Evolutionary conservation across 2,888 invertebrate species (phyloP).

Genomic region (Platycnemis pennipes): DNA sequence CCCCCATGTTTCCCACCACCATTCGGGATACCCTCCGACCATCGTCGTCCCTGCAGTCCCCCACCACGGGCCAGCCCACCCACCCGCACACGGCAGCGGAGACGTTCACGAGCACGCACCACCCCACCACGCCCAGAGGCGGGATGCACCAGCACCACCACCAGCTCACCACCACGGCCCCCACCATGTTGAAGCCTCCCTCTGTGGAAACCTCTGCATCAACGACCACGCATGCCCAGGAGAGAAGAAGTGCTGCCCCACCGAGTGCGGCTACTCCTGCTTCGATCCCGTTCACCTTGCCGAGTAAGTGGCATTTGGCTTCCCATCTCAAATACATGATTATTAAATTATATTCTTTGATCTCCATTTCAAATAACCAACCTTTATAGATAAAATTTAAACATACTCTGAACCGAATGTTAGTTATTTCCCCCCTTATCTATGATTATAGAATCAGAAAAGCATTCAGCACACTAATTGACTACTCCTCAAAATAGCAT

Average conservation of each 20-base stretch:
- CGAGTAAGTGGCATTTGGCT: neutral
- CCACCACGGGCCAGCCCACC: neutral
- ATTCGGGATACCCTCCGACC: no score
- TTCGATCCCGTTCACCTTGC: constrained; percentile 71
- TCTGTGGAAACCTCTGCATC: constrained; percentile 73
- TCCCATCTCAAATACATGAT: no score
- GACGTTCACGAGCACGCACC: neutral
- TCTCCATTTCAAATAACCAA: no score
- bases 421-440: no score
- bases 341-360: no score
- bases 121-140: neutral
- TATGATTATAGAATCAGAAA: no score
- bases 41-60: neutral
- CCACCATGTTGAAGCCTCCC: constrained; percentile 74
- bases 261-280: constrained; percentile 73
- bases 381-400: no score
- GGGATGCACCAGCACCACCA: neutral
- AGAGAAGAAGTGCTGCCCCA: constrained; percentile 73
- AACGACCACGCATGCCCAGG: constrained; percentile 71
- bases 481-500: no score
- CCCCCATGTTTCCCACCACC: neutral
- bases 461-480: no score
- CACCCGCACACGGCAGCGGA: neutral
- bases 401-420: no score
- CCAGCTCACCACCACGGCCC: neutral